Evolutionary conservation across 2,888 invertebrate genomes (phyloP).

Genomic region (Bembecia ichneumoniformis): DNA sequence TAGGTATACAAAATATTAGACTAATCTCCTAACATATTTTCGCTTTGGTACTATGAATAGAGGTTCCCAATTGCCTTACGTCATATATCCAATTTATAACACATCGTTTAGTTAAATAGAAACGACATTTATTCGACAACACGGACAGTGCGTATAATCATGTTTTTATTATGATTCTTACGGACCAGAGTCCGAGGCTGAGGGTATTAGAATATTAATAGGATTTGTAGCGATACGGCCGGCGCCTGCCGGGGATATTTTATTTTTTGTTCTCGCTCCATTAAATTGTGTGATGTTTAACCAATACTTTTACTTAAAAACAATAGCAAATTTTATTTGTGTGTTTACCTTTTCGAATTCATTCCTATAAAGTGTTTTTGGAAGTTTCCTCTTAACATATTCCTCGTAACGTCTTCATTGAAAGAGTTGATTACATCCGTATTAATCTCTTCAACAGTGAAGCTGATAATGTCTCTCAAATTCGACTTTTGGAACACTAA

Average conservation of each 20-base stretch:
- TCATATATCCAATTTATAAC: background rate
- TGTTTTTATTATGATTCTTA: background rate
- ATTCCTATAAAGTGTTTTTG: too few species aligned
- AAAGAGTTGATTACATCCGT: too few species aligned
- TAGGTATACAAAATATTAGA: too few species aligned
- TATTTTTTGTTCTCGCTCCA: slow-evolving; percentile 21
- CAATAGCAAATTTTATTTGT: background rate
- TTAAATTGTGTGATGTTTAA: slow-evolving; percentile 5
- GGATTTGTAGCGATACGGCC: slow-evolving; percentile 26
- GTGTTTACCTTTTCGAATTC: background rate
- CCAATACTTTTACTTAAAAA: background rate
- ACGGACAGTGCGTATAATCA: background rate
- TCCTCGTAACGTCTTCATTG: too few species aligned
- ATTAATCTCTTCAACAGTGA: too few species aligned
- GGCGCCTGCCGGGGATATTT: slow-evolving; percentile 36
- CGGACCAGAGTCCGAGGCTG: slow-evolving; percentile 1
- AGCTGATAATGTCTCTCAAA: too few species aligned
- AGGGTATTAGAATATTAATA: slow-evolving; percentile 23
- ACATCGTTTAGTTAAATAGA: background rate
- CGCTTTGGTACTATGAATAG: too few species aligned
- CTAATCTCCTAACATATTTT: too few species aligned
- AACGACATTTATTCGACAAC: background rate
- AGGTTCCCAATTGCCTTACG: too few species aligned
- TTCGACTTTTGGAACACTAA: too few species aligned
- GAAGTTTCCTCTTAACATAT: too few species aligned